A percentile compares a stretch with the other conserved stretches of the same genome.
These are phyloP conservation scores for Pelodytes ibericus DNA, from an alignment of 2,797 vertebrate species.

Conservation along the genomic window DNA sequence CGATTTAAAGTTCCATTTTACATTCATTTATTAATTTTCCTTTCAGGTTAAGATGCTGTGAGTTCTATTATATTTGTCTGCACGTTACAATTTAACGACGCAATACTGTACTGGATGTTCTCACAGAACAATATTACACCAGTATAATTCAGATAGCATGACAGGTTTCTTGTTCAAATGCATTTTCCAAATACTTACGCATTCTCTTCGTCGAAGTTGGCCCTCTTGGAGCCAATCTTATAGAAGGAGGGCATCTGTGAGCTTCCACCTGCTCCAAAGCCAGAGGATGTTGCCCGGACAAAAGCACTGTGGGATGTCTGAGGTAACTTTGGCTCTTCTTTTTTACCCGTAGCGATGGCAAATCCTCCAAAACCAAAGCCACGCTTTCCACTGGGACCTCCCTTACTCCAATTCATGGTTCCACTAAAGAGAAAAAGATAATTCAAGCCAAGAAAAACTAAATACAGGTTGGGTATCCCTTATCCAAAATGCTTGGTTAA, in stretches of 20 bases:
- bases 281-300: conserved; percentile 75
- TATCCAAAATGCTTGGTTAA: no score
- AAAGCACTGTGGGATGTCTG: conserved; percentile 85
- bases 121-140: no score
- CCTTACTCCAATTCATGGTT: conserved; percentile 98
- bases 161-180: no score
- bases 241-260: conserved; percentile 96
- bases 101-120: no score
- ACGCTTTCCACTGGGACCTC: conserved; percentile 89
- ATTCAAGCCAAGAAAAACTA: no score
- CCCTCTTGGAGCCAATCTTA: conserved; percentile 96
- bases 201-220: conserved; percentile 97
- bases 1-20: no score
- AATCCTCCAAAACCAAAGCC: conserved; percentile 98
- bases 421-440: conserved; percentile 8
- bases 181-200: conserved; percentile 90
- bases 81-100: no score
- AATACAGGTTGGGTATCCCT: no score
- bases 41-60: no score
- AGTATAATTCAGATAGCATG: no score
- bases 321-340: conserved; percentile 85
- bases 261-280: conserved; percentile 79
- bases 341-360: conserved; percentile 86
- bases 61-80: no score
- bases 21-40: no score